These are phyloP conservation scores for Dipodomys spectabilis DNA, from an alignment of 2,113 vertebrate species.

Conservation along the genomic window DNA sequence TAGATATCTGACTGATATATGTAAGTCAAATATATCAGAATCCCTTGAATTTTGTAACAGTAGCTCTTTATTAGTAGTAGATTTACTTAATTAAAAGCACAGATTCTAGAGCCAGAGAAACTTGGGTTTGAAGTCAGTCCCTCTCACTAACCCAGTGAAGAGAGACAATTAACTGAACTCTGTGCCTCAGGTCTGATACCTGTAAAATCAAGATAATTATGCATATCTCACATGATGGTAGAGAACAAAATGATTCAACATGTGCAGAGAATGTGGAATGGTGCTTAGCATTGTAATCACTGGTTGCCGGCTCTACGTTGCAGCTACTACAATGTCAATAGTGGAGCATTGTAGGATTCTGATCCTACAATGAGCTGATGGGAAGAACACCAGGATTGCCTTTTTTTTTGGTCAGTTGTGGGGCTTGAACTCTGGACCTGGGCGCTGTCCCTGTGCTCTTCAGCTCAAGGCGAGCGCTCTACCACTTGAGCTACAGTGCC, in stretches of 20 bases:
- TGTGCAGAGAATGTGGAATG: neutral
- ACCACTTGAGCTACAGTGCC: too few relatives aligned
- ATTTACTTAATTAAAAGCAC: conserved; percentile 24
- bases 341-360: neutral
- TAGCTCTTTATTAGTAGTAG: neutral
- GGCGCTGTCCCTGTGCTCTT: too few relatives aligned
- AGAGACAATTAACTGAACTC: neutral
- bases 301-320: neutral
- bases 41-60: neutral
- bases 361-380: neutral
- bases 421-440: too few relatives aligned
- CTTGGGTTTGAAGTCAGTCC: neutral
- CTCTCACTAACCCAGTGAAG: neutral
- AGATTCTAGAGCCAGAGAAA: neutral
- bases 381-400: neutral
- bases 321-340: neutral
- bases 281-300: neutral
- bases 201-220: neutral
- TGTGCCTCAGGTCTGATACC: neutral
- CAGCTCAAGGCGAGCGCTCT: too few relatives aligned
- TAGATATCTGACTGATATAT: too few relatives aligned
- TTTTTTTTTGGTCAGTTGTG: neutral
- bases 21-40: neutral
- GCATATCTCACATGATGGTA: neutral
- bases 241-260: neutral